Percentiles rank a stretch among this genome's conserved stretches.
Evolutionary conservation across 2,888 invertebrate species (phyloP).

Genomic region (Lasioglossum marginatum): DNA sequence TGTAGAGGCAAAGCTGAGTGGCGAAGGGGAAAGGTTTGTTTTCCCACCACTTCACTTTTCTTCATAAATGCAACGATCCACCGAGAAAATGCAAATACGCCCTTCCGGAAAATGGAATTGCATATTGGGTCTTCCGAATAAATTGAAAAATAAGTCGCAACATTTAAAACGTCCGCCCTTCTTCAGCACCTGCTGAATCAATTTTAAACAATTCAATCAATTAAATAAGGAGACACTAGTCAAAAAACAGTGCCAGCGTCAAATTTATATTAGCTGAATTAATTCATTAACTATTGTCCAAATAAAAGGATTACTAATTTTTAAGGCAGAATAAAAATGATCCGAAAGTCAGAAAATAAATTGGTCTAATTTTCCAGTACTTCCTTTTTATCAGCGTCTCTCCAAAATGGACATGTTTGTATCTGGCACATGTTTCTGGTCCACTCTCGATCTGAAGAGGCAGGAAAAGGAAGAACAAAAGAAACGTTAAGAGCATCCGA

Average conservation of each 20-base stretch:
- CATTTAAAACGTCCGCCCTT: not conserved
- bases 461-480: not conserved
- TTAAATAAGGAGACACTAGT: not conserved
- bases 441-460: not conserved
- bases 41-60: constrained; percentile 2
- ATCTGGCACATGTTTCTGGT: not conserved
- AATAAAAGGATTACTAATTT: not conserved
- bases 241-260: too few species aligned
- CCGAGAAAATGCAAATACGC: not conserved
- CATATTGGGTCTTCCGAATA: not conserved
- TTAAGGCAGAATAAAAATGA: not conserved
- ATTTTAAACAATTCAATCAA: not conserved
- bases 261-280: not conserved
- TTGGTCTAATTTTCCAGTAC: not conserved
- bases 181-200: not conserved
- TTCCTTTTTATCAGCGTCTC: not conserved
- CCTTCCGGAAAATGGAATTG: not conserved
- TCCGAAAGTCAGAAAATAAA: not conserved
- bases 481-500: not conserved
- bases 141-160: not conserved
- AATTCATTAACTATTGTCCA: not conserved
- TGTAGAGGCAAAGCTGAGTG: not conserved
- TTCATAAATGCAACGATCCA: not conserved
- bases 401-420: not conserved
- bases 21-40: not conserved